Conservation (phyloP, 1,140 invertebrate genomes). For the Papilio aristodemus region DNA sequence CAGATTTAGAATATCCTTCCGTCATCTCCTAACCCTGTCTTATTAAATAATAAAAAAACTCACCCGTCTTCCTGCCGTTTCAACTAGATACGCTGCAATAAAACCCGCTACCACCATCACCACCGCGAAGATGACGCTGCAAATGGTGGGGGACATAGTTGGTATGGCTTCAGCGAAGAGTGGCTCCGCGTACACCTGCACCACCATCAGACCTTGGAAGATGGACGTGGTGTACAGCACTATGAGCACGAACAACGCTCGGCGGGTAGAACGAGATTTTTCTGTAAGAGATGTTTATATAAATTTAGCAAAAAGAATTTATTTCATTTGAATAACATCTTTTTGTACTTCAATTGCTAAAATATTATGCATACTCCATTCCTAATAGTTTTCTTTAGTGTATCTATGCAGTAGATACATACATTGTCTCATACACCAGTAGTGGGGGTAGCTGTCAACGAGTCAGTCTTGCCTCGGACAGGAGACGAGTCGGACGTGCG, state of each 20-base stretch:
- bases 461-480: too few relatives aligned
- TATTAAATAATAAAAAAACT: conserved; percentile 34
- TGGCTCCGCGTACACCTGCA: conserved; percentile 49
- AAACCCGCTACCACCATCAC: conserved; percentile 41
- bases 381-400: too few relatives aligned
- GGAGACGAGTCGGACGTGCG: too few relatives aligned
- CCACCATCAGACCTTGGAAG: conserved; percentile 50
- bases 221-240: conserved; percentile 40
- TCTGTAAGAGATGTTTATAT: conserved; percentile 39
- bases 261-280: conserved; percentile 47
- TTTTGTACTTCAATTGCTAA: too few relatives aligned
- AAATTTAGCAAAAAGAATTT: too few relatives aligned
- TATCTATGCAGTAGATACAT: too few relatives aligned
- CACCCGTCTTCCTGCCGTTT: conserved; percentile 59
- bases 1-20: too few relatives aligned
- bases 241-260: conserved; percentile 40
- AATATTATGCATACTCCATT: too few relatives aligned
- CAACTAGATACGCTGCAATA: conserved; percentile 48
- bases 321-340: too few relatives aligned
- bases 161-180: conserved; percentile 56
- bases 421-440: too few relatives aligned
- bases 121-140: conserved; percentile 47
- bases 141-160: conserved; percentile 44
- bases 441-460: too few relatives aligned
- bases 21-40: too few relatives aligned